Conservation (phyloP, 2,113 vertebrate genomes). For the Oncorhynchus gorbuscha region DNA sequence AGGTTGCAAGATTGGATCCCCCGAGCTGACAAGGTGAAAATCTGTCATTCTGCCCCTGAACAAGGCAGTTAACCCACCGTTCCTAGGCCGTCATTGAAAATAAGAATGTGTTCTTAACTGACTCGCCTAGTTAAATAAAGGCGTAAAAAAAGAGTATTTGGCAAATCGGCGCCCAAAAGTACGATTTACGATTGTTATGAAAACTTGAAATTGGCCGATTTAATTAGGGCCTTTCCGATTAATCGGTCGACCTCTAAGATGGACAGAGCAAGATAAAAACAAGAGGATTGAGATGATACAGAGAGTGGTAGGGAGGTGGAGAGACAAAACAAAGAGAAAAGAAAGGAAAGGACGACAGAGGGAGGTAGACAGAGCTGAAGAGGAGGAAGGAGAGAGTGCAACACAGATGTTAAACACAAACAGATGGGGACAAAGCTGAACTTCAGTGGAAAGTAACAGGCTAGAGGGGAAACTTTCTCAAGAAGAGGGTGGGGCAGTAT, state of each 20-base stretch:
- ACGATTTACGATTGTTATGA: too few species aligned
- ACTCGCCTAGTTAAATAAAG: too few species aligned
- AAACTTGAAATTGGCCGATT: too few species aligned
- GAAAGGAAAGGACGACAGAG: neutral
- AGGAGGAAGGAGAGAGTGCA: slow-evolving; percentile 16
- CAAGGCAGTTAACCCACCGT: too few species aligned
- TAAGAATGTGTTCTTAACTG: too few species aligned
- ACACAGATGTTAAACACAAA: slow-evolving; percentile 57
- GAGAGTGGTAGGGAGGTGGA: neutral
- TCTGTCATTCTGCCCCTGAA: too few species aligned
- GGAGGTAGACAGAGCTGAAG: neutral
- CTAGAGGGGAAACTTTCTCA: slow-evolving; percentile 45
- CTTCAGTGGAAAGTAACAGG: slow-evolving; percentile 45
- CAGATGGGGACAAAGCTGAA: slow-evolving; percentile 57
- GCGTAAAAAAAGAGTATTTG: too few species aligned
- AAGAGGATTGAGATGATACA: neutral
- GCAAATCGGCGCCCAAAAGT: too few species aligned
- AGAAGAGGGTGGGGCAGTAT: slow-evolving; percentile 9
- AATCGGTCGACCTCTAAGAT: neutral
- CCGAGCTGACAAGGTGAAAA: too few species aligned
- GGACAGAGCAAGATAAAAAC: neutral
- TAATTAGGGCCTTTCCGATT: too few species aligned
- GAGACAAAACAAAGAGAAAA: slow-evolving; percentile 7
- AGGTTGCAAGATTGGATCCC: too few species aligned
- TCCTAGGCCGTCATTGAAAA: too few species aligned